Conservation (phyloP, 2,113 vertebrate genomes). For the Falco punctatus region DNA sequence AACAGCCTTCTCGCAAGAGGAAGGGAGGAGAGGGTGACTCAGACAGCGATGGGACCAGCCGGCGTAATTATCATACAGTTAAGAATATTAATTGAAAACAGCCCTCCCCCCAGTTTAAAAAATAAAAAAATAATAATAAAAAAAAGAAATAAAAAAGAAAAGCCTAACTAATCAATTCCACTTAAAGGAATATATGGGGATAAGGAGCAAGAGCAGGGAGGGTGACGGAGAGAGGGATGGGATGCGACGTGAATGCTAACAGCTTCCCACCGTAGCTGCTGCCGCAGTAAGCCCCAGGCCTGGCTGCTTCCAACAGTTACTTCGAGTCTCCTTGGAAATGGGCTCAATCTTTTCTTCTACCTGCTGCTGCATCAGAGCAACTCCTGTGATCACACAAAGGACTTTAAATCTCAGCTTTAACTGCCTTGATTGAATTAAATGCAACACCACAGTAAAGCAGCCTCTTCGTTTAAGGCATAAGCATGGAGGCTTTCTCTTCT, state of each 20-base stretch:
- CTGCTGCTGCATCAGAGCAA: constrained; percentile 47
- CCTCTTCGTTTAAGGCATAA: constrained; percentile 29
- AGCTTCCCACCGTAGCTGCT: constrained; percentile 3
- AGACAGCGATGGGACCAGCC: constrained; percentile 22
- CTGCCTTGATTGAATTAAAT: constrained; percentile 62
- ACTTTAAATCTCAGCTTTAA: constrained; percentile 50
- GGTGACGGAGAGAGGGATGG: not conserved
- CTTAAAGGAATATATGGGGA: constrained; percentile 33
- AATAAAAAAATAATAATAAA: not conserved
- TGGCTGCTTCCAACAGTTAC: constrained; percentile 24
- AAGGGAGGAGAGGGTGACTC: constrained; percentile 42
- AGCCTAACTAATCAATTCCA: constrained; percentile 38
- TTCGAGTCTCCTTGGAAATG: constrained; percentile 27
- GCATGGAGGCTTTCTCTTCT: not conserved
- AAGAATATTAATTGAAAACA: constrained; percentile 63
- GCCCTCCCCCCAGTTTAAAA: not conserved
- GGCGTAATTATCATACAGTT: constrained; percentile 32
- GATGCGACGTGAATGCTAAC: constrained; percentile 36
- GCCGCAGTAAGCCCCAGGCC: constrained; percentile 44
- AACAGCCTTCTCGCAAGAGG: not conserved
- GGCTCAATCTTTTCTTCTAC: constrained; percentile 28
- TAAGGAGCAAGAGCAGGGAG: constrained; percentile 20
- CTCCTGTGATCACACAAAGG: constrained; percentile 20
- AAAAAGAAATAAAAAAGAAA: not conserved
- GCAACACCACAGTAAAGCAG: constrained; percentile 10